Percentiles rank a stretch among this genome's conserved stretches.
These are phyloP conservation scores for Phoebastria nigripes DNA, from an alignment of 2,797 vertebrate genomes.

Conservation along the genomic window DNA sequence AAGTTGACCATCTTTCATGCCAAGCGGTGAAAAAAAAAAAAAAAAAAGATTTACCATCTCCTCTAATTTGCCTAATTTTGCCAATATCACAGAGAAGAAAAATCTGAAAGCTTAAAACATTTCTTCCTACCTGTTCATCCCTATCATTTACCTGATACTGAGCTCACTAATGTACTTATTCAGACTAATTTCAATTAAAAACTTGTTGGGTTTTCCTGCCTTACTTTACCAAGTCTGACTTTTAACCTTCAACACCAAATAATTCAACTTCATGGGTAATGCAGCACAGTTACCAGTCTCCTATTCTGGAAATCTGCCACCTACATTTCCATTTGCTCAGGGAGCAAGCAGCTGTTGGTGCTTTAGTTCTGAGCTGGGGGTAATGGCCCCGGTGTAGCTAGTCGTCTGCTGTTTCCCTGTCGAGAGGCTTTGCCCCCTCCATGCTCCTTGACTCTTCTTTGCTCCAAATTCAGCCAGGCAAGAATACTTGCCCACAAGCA, in stretches of 20 bases:
- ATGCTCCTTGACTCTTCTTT: neutral
- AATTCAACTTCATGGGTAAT: neutral
- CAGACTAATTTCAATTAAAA: neutral
- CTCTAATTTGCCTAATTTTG: neutral
- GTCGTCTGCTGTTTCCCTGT: neutral
- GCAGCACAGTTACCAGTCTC: neutral
- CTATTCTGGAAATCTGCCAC: neutral
- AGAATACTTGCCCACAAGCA: neutral
- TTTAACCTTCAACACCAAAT: neutral
- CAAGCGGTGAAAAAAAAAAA: neutral
- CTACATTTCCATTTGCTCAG: neutral
- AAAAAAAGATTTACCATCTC: neutral
- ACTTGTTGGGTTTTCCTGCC: neutral
- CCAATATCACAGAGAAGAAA: neutral
- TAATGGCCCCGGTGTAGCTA: neutral
- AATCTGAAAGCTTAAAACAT: neutral
- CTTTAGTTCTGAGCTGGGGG: neutral
- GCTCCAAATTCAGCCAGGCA: neutral
- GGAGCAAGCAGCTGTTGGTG: neutral
- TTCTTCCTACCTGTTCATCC: neutral
- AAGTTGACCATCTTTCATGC: neutral
- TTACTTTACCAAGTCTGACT: neutral
- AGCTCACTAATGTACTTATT: neutral
- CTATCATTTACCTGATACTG: neutral
- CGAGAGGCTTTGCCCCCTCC: neutral